Percentiles rank a stretch among this genome's conserved stretches.
Evolutionary conservation across 2,797 vertebrate species (phyloP).

Genomic region (Takifugu rubripes): DNA sequence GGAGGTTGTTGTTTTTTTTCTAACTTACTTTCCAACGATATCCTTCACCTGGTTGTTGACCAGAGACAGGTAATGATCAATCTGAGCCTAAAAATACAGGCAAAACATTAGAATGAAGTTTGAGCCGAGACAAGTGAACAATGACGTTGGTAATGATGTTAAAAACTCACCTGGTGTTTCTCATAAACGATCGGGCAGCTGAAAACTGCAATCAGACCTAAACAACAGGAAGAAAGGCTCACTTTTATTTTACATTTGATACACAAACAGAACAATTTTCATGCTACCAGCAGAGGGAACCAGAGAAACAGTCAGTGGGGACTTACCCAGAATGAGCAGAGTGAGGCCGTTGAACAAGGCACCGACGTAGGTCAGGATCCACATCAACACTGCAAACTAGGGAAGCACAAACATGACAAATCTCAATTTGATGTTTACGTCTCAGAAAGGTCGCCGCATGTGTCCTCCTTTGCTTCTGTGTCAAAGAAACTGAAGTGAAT

Average conservation of each 20-base stretch:
- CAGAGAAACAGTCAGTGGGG: background rate
- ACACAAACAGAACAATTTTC: background rate
- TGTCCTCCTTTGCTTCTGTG: too few relatives aligned
- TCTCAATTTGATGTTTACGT: too few relatives aligned
- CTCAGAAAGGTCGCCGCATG: too few relatives aligned
- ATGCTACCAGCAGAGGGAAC: slow-evolving; percentile 20
- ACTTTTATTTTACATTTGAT: background rate
- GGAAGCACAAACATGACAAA: background rate
- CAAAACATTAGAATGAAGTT: slow-evolving; percentile 3
- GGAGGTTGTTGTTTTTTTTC: background rate
- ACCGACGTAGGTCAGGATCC: slow-evolving; percentile 96
- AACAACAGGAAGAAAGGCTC: slow-evolving; percentile 10
- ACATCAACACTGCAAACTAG: slow-evolving; percentile 94
- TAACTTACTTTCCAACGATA: slow-evolving; percentile 85
- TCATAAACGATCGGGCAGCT: slow-evolving; percentile 93
- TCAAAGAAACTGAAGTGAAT: too few relatives aligned
- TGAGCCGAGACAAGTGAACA: background rate
- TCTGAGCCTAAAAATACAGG: slow-evolving; percentile 79
- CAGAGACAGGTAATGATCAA: slow-evolving; percentile 87
- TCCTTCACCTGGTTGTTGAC: slow-evolving; percentile 89
- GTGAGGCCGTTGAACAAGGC: slow-evolving; percentile 98
- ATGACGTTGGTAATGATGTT: background rate
- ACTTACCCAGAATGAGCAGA: slow-evolving; percentile 91
- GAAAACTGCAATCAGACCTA: slow-evolving; percentile 89
- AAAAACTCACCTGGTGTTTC: slow-evolving; percentile 87